A percentile compares a stretch with the other conserved stretches of the same genome.
phyloP scores from a whole-genome alignment of 2,797 vertebrate species.

The Esox masquinongy region DNA sequence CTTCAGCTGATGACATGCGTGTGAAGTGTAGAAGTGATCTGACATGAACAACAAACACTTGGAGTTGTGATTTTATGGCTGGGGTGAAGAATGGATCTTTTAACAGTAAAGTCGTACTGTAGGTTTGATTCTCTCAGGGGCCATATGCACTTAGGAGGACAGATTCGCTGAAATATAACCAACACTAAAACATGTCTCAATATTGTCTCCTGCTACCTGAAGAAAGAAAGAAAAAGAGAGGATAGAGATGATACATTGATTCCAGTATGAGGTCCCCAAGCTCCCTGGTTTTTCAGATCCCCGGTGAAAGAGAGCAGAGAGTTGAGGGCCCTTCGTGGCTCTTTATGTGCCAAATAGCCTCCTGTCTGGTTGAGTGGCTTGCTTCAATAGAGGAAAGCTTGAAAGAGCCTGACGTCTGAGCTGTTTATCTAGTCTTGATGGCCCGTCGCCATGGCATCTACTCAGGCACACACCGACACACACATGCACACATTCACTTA shows the following conservation, averaged over 20 bases:
- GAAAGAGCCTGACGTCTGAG: conserved; percentile 56
- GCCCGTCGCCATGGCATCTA: conserved; percentile 47
- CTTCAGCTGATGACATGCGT: conserved; percentile 7
- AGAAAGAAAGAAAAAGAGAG: not conserved
- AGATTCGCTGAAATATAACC: not conserved
- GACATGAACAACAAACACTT: not conserved
- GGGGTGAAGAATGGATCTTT: conserved; percentile 44
- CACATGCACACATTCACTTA: not conserved
- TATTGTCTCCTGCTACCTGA: not conserved
- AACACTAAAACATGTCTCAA: not conserved
- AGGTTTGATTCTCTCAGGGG: conserved; percentile 19
- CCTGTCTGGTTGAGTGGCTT: conserved; percentile 74
- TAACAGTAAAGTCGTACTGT: conserved; percentile 48
- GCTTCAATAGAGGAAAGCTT: conserved; percentile 61
- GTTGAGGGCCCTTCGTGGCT: conserved; percentile 34
- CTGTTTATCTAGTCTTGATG: conserved; percentile 72
- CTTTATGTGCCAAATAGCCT: conserved; percentile 71
- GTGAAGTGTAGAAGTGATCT: not conserved
- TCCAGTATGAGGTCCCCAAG: not conserved
- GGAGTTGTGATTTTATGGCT: not conserved
- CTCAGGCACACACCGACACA: not conserved
- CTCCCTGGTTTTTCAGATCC: not conserved
- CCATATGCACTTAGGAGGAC: not conserved
- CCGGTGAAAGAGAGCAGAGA: conserved; percentile 57
- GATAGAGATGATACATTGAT: not conserved